Base-by-base conservation (phyloP, 2,797 vertebrate species). In the Schizothorax lantsangensis region DNA sequence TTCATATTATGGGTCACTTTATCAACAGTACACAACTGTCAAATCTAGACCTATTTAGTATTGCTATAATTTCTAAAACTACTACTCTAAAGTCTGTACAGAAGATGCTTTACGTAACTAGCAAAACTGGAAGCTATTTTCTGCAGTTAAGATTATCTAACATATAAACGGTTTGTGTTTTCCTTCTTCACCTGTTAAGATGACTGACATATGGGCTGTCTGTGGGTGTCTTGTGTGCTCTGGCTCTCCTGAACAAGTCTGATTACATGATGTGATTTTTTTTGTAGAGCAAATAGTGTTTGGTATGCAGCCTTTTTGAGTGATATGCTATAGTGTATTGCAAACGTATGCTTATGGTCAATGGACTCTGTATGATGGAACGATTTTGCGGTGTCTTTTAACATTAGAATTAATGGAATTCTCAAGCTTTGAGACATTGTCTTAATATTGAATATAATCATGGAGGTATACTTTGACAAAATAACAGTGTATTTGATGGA, bases 251-350 rank as follows among this genome's bases (percentile, higher is more conserved):
- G 15, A 85, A 36, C 57, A 81, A 23, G 57, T 69, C 26, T 66
- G 26, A 69, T 57, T 62, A 72, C 17, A 21, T 62, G n/a, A 26
- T 30, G 45, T 82, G 52, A 54, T 59, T 62, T 62, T 62, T 74
- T 84, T 21, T 59, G n/a, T 75, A 87, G 69, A 75, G 59, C 33
- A 84, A 38, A 68, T 57, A 81, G 38, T 82, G 57, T 85, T 84
- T 85, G 75, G n/a, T 85, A 83, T 64, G 17, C 30, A 79, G 38
- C 11, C 49, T 57, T 73, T 79, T 49, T 47, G 49, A 64, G 54
- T 82, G 80, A 52, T 54, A 38, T 71, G 30, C 47, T 80, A 6
- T 85, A 40, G 57, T 47, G 49, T 77, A 40, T 81, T 73, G 11
- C 84, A 78, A 52, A 52, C n/a, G 19, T 52, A 30, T 78, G 30